phyloP scores from a whole-genome alignment of 2,113 vertebrate genomes.

The Mastomys natalensis region DNA sequence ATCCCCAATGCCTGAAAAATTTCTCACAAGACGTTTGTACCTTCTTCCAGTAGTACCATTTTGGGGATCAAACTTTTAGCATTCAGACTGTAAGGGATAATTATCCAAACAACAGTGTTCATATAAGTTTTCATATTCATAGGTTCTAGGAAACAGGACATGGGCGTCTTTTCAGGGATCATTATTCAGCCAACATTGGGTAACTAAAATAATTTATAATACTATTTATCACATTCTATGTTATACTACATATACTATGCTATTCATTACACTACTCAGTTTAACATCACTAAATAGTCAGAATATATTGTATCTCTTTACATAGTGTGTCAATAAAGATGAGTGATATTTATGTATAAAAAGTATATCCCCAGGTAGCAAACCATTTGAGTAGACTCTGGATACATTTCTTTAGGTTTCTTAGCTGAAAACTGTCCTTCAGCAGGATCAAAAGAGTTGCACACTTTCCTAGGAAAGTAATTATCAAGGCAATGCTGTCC shows the following conservation, averaged over 20 bases:
- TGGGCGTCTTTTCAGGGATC: background rate
- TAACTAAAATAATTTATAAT: background rate
- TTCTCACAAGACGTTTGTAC: background rate
- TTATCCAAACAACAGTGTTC: background rate
- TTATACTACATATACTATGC: background rate
- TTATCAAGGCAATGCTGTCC: background rate
- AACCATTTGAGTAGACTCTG: background rate
- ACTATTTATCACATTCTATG: background rate
- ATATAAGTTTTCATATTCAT: background rate
- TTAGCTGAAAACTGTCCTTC: background rate
- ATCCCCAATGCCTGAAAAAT: background rate
- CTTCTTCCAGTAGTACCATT: background rate
- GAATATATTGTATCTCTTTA: background rate
- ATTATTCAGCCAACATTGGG: background rate
- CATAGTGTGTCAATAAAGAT: background rate
- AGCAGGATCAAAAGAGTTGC: background rate
- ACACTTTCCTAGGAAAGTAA: background rate
- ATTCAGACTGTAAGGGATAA: background rate
- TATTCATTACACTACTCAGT: background rate
- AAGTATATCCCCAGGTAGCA: background rate
- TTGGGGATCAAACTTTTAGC: background rate
- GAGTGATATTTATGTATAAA: constrained; percentile 17
- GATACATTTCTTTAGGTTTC: background rate
- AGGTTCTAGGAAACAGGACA: background rate
- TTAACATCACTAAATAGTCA: background rate